Conservation (phyloP, 1,140 invertebrate genomes). For the Dolichoris vasculosae region DNA sequence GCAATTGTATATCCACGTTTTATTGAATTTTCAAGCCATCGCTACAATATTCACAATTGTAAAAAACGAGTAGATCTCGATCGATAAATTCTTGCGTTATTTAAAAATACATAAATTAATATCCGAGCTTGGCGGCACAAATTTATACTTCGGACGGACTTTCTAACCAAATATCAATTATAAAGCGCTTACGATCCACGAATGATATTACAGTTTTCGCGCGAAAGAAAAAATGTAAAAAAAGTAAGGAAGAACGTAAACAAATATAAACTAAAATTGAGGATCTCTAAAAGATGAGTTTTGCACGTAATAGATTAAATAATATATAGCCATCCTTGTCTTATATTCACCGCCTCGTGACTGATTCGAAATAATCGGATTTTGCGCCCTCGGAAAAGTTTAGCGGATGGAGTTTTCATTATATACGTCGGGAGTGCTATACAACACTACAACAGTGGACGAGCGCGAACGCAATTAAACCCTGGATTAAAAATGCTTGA, state of each 20-base stretch:
- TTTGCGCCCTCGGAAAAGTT: slow-evolving; percentile 1
- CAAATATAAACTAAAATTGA: not conserved
- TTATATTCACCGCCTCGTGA: not conserved
- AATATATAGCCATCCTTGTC: not conserved
- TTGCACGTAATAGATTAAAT: slow-evolving; percentile 2
- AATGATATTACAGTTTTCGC: not conserved
- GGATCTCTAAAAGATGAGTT: not conserved
- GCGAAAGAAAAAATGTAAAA: not conserved
- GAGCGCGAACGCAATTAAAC: slow-evolving; percentile 28
- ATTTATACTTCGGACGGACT: not conserved
- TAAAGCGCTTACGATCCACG: not conserved
- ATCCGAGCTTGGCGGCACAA: not conserved
- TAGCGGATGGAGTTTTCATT: slow-evolving; percentile 9
- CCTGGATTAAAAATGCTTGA: slow-evolving; percentile 63
- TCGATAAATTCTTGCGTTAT: no score
- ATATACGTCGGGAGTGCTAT: not conserved
- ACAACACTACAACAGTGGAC: not conserved
- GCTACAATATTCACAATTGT: no score
- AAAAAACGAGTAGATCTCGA: no score
- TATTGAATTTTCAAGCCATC: no score
- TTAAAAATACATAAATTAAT: not conserved
- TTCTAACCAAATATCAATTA: slow-evolving; percentile 22
- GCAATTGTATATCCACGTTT: no score
- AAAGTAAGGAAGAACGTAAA: not conserved
- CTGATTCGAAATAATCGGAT: slow-evolving; percentile 41